Base-by-base conservation (phyloP, 2,797 vertebrate species). In the Nyctalus aviator region DNA sequence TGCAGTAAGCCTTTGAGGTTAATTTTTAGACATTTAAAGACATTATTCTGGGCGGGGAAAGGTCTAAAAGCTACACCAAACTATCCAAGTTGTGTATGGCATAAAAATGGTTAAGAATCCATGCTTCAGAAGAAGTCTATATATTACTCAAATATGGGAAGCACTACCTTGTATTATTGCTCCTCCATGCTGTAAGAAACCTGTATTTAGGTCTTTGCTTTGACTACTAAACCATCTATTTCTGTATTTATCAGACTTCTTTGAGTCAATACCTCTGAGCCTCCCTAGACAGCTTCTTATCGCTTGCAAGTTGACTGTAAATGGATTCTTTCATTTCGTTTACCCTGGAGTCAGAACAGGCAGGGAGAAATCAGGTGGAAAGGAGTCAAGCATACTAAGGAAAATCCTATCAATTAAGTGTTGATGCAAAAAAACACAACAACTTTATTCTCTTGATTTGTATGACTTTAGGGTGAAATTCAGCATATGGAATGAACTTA, bases 331-430 rank as follows among this genome's bases (percentile, higher is more conserved):
- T 96, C 93, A 91, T 94, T 95, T 90, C 37, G 46, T 77, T 95
- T 86, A 75, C 92, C 85, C 87, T 76, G 15, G 35, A 96, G 84
- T 95, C 81, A 92, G 84, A 91, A 75, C 79, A 93, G 88, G 44
- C 55, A 92, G 53, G 84, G 88, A 32, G 64, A 94, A 95, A 91
- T 87, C 91, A 77, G 41, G 50, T 66, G 75, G 50, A 89, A 50
- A 94, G 77, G 21, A 94, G 59, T 48, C 79, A 96, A 96, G 48
- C 59, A 85, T 8, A 91, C 46, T 32, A 68, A 94, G 32, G 41
- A 94, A 94, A 96, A 94, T 82, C 91, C 84, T 90, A 84, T 91
- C 95, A 94, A 97, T 94, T 96, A 97, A 96, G 91, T 95, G 68
- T 84, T 94, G 78, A 68, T 79, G 79, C n/a, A 81, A 87, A 35